These are phyloP conservation scores for Passer domesticus DNA, from an alignment of 2,113 vertebrate species.

Conservation along the genomic window DNA sequence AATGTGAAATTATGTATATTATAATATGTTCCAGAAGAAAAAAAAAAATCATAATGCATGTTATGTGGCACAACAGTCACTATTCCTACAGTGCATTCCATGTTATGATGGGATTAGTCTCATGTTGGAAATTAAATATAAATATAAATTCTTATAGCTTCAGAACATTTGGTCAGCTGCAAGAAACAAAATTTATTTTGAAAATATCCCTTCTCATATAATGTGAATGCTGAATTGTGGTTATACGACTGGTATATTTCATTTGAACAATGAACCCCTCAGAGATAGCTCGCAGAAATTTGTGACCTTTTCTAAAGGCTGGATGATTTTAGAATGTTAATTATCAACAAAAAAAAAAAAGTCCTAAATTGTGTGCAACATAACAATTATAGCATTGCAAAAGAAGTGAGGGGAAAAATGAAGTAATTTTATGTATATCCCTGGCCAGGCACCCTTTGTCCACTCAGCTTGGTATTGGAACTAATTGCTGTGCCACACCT, in stretches of 20 bases:
- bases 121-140: not conserved
- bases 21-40: not conserved
- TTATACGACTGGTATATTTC: not conserved
- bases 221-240: not conserved
- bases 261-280: not conserved
- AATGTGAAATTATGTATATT: not conserved
- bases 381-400: not conserved
- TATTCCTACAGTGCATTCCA: not conserved
- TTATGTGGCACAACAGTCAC: not conserved
- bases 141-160: not conserved
- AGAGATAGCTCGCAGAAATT: not conserved
- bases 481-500: not conserved
- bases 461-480: not conserved
- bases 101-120: not conserved
- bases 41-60: not conserved
- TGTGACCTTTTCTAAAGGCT: not conserved
- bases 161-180: not conserved
- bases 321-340: not conserved
- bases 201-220: not conserved
- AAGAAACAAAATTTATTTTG: not conserved
- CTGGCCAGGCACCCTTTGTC: not conserved
- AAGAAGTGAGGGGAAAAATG: not conserved
- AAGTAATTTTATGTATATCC: not conserved
- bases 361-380: not conserved
- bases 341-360: not conserved